Evolutionary conservation across 2,888 invertebrate species (phyloP).

Genomic region (Conomelus anceps): DNA sequence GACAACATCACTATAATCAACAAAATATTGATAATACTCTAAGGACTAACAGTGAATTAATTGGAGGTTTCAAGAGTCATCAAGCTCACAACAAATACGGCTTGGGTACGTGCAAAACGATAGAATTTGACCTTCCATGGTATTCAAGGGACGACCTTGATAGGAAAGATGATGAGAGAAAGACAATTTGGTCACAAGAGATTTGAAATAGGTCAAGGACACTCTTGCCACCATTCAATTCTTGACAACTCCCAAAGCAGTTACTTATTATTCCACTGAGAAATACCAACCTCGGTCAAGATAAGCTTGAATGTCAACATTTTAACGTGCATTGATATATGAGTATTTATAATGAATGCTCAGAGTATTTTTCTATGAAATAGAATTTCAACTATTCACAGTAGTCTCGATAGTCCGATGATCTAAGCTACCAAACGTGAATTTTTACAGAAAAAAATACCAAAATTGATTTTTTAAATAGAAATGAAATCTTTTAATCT

Average conservation of each 20-base stretch:
- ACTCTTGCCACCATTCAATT: background rate
- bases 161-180: background rate
- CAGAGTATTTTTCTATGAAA: background rate
- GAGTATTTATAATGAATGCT: too few species aligned
- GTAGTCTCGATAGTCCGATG: too few species aligned
- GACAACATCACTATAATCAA: too few species aligned
- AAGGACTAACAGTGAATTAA: background rate
- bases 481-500: too few species aligned
- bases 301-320: background rate
- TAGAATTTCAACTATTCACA: too few species aligned
- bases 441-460: too few species aligned
- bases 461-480: too few species aligned
- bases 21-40: too few species aligned
- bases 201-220: background rate
- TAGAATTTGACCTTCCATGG: too few species aligned
- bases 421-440: too few species aligned
- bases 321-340: too few species aligned
- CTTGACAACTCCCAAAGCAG: background rate
- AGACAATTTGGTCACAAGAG: background rate
- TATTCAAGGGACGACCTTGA: background rate
- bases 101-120: too few species aligned
- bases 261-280: background rate
- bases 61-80: background rate
- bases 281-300: background rate
- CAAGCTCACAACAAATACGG: background rate